These are phyloP conservation scores for Calidris pugnax DNA, from an alignment of 2,113 vertebrate genomes.

Conservation along the genomic window DNA sequence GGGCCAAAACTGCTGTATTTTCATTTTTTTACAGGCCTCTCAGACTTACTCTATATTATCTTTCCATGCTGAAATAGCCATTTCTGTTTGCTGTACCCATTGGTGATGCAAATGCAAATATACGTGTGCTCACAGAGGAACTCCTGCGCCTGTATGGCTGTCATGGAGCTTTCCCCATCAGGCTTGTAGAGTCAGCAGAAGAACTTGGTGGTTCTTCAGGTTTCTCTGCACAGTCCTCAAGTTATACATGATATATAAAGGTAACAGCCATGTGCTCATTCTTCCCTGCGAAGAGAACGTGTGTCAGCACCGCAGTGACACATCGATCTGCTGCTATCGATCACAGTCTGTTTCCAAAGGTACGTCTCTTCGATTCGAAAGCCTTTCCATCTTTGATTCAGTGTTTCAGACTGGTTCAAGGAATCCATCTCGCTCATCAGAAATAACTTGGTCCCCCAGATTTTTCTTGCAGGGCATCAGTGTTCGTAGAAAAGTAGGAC, in stretches of 20 bases:
- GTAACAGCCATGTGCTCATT: not conserved
- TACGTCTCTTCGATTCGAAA: not conserved
- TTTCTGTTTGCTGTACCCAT: not conserved
- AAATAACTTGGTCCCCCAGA: conserved; percentile 22
- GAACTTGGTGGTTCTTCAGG: not conserved
- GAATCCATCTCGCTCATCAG: not conserved
- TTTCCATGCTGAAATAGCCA: conserved; percentile 25
- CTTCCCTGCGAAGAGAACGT: not conserved
- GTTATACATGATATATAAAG: not conserved
- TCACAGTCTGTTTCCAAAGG: not conserved
- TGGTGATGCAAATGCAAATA: conserved; percentile 10
- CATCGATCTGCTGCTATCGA: not conserved
- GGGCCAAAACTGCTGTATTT: conserved; percentile 66
- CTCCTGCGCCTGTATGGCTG: not conserved
- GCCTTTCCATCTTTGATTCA: conserved; percentile 1
- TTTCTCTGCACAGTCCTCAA: conserved; percentile 4
- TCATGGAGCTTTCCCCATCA: not conserved
- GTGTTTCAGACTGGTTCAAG: conserved; percentile 16
- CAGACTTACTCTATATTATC: not conserved
- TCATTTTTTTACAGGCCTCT: not conserved
- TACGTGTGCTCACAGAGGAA: not conserved
- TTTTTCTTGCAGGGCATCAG: conserved; percentile 50
- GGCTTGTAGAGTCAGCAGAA: not conserved
- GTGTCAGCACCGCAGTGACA: not conserved
- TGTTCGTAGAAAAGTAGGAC: conserved; percentile 64